A percentile compares a stretch with the other conserved stretches of the same genome.
Evolutionary conservation across 1,140 invertebrate genomes (phyloP).

Genomic region (Dolichoris vasculosae): DNA sequence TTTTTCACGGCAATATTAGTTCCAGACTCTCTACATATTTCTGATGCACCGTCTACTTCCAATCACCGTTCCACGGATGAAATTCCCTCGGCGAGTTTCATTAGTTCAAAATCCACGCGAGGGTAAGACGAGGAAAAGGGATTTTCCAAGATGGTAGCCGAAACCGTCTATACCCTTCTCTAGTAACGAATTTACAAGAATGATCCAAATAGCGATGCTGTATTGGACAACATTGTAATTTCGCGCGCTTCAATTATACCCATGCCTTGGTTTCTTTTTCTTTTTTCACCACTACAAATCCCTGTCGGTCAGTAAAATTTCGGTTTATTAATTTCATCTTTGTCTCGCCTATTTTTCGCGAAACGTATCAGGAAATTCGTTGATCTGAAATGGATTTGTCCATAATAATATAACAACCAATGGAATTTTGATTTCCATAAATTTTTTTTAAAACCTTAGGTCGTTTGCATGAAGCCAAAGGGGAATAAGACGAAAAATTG

Average conservation of each 20-base stretch:
- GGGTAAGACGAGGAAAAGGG: constrained; percentile 9
- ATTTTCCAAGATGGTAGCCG: constrained; percentile 45
- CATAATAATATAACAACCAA: neutral
- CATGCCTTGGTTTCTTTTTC: neutral
- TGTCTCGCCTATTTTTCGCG: neutral
- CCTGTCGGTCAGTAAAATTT: neutral
- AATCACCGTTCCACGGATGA: neutral
- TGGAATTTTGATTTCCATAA: neutral
- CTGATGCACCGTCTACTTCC: neutral
- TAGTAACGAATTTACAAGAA: neutral
- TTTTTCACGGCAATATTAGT: neutral
- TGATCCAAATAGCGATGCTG: neutral
- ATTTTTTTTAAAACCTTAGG: neutral
- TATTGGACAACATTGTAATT: neutral
- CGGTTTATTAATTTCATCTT: neutral
- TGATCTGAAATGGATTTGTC: constrained; percentile 1
- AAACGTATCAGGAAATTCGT: constrained; percentile 26
- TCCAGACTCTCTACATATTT: neutral
- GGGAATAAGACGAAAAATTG: neutral
- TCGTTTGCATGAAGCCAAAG: constrained; percentile 18
- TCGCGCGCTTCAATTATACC: neutral
- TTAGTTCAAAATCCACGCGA: constrained; percentile 5
- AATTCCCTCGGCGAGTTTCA: neutral
- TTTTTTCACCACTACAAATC: neutral
- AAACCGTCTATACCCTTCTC: neutral